These are phyloP conservation scores for Arctopsyche grandis DNA, from an alignment of 1,140 invertebrate genomes.

Conservation along the genomic window DNA sequence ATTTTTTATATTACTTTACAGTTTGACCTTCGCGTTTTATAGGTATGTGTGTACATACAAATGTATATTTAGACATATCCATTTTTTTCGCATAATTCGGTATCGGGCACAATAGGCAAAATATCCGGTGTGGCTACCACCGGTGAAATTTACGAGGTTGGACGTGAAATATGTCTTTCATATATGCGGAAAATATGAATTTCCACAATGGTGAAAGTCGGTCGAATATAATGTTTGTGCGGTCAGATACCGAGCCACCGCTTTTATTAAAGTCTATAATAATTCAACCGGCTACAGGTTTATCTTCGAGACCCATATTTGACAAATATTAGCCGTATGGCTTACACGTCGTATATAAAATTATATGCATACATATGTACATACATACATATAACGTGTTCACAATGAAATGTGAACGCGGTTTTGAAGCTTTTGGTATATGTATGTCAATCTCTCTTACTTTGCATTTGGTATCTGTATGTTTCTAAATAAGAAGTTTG, in stretches of 20 bases:
- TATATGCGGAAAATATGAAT: constrained; percentile 7
- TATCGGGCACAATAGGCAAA: background rate
- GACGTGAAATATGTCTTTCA: background rate
- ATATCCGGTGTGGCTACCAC: background rate
- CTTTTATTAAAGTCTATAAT: constrained; percentile 31
- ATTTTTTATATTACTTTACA: background rate
- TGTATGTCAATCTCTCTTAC: no score
- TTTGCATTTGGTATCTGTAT: no score
- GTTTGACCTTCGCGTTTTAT: background rate
- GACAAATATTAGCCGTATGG: background rate
- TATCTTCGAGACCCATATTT: constrained; percentile 14
- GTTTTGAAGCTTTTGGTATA: no score
- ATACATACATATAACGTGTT: no score
- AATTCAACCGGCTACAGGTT: constrained; percentile 15
- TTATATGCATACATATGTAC: no score
- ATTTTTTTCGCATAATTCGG: background rate
- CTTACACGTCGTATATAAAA: no score
- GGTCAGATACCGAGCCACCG: constrained; percentile 1
- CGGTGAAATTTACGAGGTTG: background rate
- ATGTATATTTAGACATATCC: background rate
- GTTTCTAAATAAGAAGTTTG: no score
- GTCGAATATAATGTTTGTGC: background rate
- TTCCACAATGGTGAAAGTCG: background rate
- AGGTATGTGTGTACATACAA: no score
- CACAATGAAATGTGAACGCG: no score